Evolutionary conservation across 2,888 invertebrate species (phyloP).

Genomic region (Gari tellinella): DNA sequence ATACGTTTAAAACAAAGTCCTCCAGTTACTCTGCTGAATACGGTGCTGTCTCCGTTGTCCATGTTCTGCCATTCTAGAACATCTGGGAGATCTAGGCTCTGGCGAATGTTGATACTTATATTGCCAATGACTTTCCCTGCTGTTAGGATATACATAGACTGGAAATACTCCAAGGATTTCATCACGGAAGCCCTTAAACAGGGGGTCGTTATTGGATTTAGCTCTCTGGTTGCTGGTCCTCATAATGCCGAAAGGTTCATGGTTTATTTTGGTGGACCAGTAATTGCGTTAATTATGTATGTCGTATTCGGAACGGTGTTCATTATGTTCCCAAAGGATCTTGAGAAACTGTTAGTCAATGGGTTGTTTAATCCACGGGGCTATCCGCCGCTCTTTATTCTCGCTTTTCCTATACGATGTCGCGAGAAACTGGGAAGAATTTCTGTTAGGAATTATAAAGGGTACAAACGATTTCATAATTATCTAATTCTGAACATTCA

Average conservation of each 20-base stretch:
- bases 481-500: slow-evolving; percentile 29
- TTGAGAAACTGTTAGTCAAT: too few relatives aligned
- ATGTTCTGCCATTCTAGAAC: neutral
- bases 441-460: slow-evolving; percentile 6
- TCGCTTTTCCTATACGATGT: slow-evolving; percentile 5
- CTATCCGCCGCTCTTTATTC: neutral
- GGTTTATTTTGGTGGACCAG: slow-evolving; percentile 24
- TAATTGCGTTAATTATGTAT: slow-evolving; percentile 22
- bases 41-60: slow-evolving; percentile 22
- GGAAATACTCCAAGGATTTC: slow-evolving; percentile 10
- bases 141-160: slow-evolving; percentile 25
- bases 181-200: slow-evolving; percentile 29
- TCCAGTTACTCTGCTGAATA: slow-evolving; percentile 28
- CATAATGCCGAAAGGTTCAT: slow-evolving; percentile 24
- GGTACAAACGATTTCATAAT: slow-evolving; percentile 31
- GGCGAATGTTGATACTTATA: slow-evolving; percentile 13
- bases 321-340: slow-evolving; percentile 14
- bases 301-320: slow-evolving; percentile 25
- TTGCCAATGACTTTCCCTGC: slow-evolving; percentile 25
- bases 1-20: slow-evolving; percentile 6
- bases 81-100: slow-evolving; percentile 4
- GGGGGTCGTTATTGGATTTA: slow-evolving; percentile 36
- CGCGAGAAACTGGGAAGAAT: slow-evolving; percentile 16
- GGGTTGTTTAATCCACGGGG: too few relatives aligned
- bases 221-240: slow-evolving; percentile 32